phyloP scores from a whole-genome alignment of 2,888 invertebrate genomes.

The Micropterix aruncella region DNA sequence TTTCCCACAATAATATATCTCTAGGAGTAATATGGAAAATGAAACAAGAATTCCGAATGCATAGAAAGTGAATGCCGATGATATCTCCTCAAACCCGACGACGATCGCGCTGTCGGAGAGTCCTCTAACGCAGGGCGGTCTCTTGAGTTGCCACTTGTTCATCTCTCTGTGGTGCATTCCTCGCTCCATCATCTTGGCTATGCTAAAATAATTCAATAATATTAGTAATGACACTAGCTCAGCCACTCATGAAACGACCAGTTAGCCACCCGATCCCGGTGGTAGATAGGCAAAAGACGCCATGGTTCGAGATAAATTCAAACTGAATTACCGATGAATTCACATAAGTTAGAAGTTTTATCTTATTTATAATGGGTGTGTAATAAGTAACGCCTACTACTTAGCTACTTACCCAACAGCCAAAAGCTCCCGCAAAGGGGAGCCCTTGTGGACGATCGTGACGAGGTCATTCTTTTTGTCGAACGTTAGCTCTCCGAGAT shows the following conservation, averaged over 20 bases:
- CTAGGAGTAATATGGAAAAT: too few species aligned
- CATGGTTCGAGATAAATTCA: too few species aligned
- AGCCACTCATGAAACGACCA: too few species aligned
- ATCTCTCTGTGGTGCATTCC: slow-evolving; percentile 1
- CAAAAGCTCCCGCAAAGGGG: slow-evolving; percentile 18
- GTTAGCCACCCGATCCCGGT: too few species aligned
- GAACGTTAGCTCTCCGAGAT: slow-evolving; percentile 20
- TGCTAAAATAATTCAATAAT: neutral
- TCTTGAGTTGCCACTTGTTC: neutral
- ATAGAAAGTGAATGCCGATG: slow-evolving; percentile 1
- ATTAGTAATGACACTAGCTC: neutral
- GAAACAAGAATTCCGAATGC: too few species aligned
- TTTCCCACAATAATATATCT: too few species aligned
- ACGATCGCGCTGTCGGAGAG: neutral
- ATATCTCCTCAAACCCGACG: neutral
- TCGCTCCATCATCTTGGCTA: slow-evolving; percentile 1
- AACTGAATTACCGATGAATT: too few species aligned
- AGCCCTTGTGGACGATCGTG: slow-evolving; percentile 15
- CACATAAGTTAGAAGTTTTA: too few species aligned
- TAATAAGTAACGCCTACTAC: neutral
- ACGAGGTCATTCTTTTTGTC: slow-evolving; percentile 16
- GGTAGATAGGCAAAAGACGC: too few species aligned
- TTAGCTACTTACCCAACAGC: slow-evolving; percentile 13
- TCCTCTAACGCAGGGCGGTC: slow-evolving; percentile 1
- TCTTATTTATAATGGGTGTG: too few species aligned